These are phyloP conservation scores for Lytechinus variegatus DNA, from an alignment of 35 echinoderm and acorn worm genomes.

Conservation along the genomic window DNA sequence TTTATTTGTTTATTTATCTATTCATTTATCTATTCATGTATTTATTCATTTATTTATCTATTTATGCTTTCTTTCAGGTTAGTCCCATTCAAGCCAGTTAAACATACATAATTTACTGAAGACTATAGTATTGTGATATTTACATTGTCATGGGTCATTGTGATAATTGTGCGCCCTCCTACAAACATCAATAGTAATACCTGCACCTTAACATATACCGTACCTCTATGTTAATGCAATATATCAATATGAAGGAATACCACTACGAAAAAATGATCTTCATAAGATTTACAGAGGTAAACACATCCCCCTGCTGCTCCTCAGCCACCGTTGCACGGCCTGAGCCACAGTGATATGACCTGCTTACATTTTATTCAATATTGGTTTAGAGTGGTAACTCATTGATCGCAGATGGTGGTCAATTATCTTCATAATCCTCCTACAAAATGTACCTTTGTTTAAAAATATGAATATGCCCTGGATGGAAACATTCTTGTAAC, in stretches of 20 bases:
- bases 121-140: too few relatives aligned
- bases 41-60: too few relatives aligned
- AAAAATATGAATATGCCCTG: not conserved
- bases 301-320: not conserved
- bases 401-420: not conserved
- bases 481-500: not conserved
- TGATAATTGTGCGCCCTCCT: too few relatives aligned
- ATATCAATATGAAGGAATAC: not conserved
- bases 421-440: slow-evolving; percentile 6
- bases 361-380: not conserved
- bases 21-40: too few relatives aligned
- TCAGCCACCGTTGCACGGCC: not conserved
- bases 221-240: not conserved
- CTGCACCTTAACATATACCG: not conserved
- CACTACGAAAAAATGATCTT: not conserved
- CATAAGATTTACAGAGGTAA: not conserved
- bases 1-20: too few relatives aligned
- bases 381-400: not conserved
- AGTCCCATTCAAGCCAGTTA: too few relatives aligned
- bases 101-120: too few relatives aligned
- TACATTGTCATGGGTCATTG: too few relatives aligned
- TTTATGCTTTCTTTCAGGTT: too few relatives aligned
- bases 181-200: not conserved
- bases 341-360: not conserved
- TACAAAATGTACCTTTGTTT: not conserved